Evolutionary conservation across 2,888 invertebrate species (phyloP), one percentile per base, ranked within the genome.

Genomic region (Platynereis dumerilii): DNA sequence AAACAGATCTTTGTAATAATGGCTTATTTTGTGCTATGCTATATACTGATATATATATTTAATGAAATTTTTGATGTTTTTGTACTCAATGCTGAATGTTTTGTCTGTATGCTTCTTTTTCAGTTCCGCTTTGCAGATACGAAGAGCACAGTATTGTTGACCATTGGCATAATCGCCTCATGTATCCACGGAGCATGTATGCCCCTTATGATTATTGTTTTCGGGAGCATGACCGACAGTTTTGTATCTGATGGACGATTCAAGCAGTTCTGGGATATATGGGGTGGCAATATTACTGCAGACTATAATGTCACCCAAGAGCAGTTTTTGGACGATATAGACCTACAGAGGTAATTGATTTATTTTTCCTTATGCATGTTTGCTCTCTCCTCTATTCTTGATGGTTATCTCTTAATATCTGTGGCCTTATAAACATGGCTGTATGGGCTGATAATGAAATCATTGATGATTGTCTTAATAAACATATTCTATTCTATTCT

Each of bases 151-250:
- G 28, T 81, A 3, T 67, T 76, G 42, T 80, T 81, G 76, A 22
- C 78, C 0, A 29, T 80, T 20, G 81, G 79, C 0, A 67, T 72
- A 1, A 2, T 80, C 0, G 69, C 69, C 58, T 77, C 79, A 1
- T 22, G 68, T 7, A 68, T 67, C 22, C 76, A 79, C 45, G 81
- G 81, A 0, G 70, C 75, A 7, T 74, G 76, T 10, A 64, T 80
- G n/a, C 82, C 82, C 0, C 39, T 66, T 12, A 79, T 82, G 79
- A 78, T 81, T 63, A 75, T 82, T 17, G 76, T 82, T 28, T 81
- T 82, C 62, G 81, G 81, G n/a, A 74, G 76, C 42, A 80, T 81
- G 78, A 76, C 77, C n/a, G 78, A 80, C 60, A 59, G 73, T 10
- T 81, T 82, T 71, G 76, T 79, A 0, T 65, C 72, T 53, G 65